These are phyloP conservation scores for Poecile montanus DNA, from an alignment of 2,797 vertebrate species.

Conservation along the genomic window DNA sequence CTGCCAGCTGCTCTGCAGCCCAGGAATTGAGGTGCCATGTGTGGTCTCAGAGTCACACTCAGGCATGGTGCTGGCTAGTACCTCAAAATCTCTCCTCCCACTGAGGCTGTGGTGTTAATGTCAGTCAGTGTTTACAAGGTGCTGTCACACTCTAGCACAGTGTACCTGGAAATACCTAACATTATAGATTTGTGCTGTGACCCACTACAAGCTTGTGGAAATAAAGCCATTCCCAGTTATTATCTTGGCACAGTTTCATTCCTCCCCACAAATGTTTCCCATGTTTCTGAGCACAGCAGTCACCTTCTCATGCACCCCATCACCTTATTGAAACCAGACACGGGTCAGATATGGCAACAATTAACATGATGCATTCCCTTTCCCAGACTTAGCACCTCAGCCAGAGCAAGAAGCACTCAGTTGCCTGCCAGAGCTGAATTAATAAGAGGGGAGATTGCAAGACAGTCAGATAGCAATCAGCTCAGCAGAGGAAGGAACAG, in stretches of 20 bases:
- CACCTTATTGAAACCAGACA: background rate
- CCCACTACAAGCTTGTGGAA: background rate
- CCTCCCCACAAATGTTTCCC: background rate
- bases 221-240: background rate
- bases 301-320: background rate
- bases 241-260: background rate
- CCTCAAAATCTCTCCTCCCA: background rate
- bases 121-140: background rate
- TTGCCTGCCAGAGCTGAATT: slow-evolving; percentile 18
- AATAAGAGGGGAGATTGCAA: background rate
- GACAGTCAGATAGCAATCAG: slow-evolving; percentile 3
- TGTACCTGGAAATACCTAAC: background rate
- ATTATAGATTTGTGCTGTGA: background rate
- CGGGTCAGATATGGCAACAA: accelerated
- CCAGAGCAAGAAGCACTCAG: background rate
- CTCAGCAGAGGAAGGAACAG: background rate
- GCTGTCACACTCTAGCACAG: accelerated
- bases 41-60: background rate
- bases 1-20: background rate
- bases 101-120: background rate
- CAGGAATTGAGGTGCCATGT: background rate
- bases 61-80: background rate
- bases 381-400: background rate
- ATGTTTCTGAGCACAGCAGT: background rate
- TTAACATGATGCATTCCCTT: background rate